Conservation (phyloP, 2,797 vertebrate species). For the Chelidonichthys spinosus region DNA sequence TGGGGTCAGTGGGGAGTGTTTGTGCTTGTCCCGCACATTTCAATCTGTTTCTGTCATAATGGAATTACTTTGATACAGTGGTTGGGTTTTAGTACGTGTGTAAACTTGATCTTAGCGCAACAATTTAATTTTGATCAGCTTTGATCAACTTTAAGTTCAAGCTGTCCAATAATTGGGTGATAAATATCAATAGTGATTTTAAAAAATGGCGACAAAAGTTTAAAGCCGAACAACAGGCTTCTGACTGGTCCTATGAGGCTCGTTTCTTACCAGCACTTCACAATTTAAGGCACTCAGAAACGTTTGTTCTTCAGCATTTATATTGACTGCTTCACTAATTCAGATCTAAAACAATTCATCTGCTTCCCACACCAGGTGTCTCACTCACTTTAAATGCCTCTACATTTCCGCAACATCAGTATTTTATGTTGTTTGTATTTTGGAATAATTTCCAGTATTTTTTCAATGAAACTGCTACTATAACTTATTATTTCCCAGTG, state of each 20-base stretch:
- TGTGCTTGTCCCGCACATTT: constrained; percentile 44
- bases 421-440: neutral
- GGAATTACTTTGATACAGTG: constrained; percentile 10
- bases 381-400: neutral
- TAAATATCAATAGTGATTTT: neutral
- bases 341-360: constrained; percentile 28
- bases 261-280: constrained; percentile 7
- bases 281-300: constrained; percentile 22
- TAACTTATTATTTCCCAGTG: constrained; percentile 14
- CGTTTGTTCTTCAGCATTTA: constrained; percentile 32
- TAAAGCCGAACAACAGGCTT: neutral
- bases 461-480: constrained; percentile 18
- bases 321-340: constrained; percentile 27
- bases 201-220: too few species aligned
- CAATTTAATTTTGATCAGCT: neutral
- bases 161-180: neutral
- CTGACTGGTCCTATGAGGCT: neutral
- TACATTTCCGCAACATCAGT: neutral
- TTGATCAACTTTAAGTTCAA: neutral
- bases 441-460: constrained; percentile 5
- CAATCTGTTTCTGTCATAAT: constrained; percentile 29
- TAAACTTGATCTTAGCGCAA: constrained; percentile 18
- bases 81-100: constrained; percentile 13
- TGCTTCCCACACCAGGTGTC: neutral
- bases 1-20: constrained; percentile 33